Base-by-base conservation (phyloP, 2,113 vertebrate species). In the Furnarius figulus region DNA sequence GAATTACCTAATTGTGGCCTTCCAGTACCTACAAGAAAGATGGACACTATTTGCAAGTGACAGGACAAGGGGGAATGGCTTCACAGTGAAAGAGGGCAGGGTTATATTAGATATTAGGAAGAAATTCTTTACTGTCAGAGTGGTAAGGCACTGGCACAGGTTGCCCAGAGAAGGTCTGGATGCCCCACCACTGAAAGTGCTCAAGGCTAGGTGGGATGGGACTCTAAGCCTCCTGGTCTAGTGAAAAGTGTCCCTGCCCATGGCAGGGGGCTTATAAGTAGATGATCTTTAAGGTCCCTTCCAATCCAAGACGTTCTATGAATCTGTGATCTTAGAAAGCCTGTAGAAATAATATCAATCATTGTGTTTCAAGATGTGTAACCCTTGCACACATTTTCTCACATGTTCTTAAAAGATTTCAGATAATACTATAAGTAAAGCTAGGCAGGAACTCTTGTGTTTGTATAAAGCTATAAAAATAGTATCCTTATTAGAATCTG, bases 161-260 rank as follows among this genome's bases (percentile, higher is more conserved):
- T 13, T 37, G 9, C 4, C 14, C 27, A 44, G 49, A 65, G 67
- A 49, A 65, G 35, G 9, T 65, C 31, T 33, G 35, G 17, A 14
- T 65, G 18, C 3, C 13, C 49, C 17, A 12, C 35, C n/a, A 44
- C 50, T 28, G 14, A 12, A 19, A 59, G 4, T 37, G 16, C 19
- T n/a, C 30, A 13, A 37, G 27, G 42, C 22, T 15, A 59, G 33
- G 37, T 16, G 44, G 6, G 6, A 66, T 50, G 44, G 27, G 18
- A 33, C 37, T 66, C 66, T 59, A 27, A 46, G 24, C 9, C 68
- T 39, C 11, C 21, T 14, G 2, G 6, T 53, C 39, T 82, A 25
- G 39, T 17, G 10, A 47, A 61, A 82, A 14, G 1, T 25, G 5
- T 14, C 1, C 0, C 28, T 67, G 37, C 5, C 20, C n/a, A 24